Evolutionary conservation across 2,888 invertebrate species (phyloP), one percentile per base, ranked within the genome.

Genomic region (Sisyra nigra): DNA sequence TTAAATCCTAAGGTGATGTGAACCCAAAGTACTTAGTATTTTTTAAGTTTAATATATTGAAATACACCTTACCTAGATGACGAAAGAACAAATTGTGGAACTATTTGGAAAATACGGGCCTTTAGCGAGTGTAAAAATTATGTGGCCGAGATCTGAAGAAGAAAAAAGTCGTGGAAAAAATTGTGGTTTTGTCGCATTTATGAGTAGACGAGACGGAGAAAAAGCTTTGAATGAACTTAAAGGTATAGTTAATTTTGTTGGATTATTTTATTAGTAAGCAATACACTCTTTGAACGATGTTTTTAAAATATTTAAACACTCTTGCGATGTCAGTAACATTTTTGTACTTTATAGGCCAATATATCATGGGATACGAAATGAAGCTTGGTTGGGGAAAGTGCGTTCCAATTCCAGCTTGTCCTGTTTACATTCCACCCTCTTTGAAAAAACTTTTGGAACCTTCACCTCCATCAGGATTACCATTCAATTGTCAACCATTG

Each of bases 81-180:
- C 92, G 17, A 96, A 97, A 59, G 87, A 89, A 58, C 91, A 97
- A 57, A 64, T 99, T 40, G 92, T 94, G 84, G 93, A 97, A 67
- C 77, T 93, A 47, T 99, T 99, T 66, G 98, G 98, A 0, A 81
- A 88, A 45, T 94, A 83, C 66, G 98, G 98, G 0, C 97, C 98
- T 1, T 68, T 99, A 47, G 98, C 98, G 4, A 96, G 94, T 59
- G 93, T 98, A 48, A 99, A 99, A 74, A 96, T 99, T 50, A 96
- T 99, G 93, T 98, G 97, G 93, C 98, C 98, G 10, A 74, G 97
- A 15, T 91, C 92, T 0, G 96, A 98, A 52, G 97, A 98, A 64
- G 97, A 98, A 64, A 87, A 92, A 63, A 83, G 88, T 6, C 71
- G 96, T 39, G 92, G 92, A 3, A 73, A 94, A 45, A 94, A 97